Evolutionary conservation across 2,113 vertebrate genomes (phyloP).

Genomic region (Entomyzon cyanotis): DNA sequence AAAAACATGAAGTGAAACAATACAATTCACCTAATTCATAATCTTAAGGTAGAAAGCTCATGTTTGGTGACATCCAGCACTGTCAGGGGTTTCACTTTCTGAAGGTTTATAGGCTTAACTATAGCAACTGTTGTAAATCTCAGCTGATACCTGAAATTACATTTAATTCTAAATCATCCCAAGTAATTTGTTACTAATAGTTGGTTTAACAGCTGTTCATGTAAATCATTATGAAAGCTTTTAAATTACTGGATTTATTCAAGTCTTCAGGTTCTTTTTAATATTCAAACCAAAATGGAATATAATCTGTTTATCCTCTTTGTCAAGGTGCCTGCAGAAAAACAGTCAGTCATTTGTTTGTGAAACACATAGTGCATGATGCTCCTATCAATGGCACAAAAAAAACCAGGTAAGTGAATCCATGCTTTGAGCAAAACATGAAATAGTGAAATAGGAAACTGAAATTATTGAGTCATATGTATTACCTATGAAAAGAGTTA

Average conservation of each 20-base stretch:
- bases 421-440: neutral
- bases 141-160: neutral
- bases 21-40: neutral
- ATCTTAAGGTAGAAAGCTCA: neutral
- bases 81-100: neutral
- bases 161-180: neutral
- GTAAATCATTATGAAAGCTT: neutral
- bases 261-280: neutral
- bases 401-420: neutral
- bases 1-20: neutral
- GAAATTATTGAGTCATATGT: neutral
- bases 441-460: neutral
- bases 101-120: constrained; percentile 3
- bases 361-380: neutral
- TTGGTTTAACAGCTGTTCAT: neutral
- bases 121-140: neutral
- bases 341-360: neutral
- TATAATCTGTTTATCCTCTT: constrained; percentile 46
- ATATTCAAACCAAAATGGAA: neutral
- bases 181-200: constrained; percentile 23
- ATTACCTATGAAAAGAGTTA: neutral
- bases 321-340: constrained; percentile 6
- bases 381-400: neutral
- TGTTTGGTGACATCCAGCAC: neutral
- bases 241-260: constrained; percentile 26